Evolutionary conservation across 2,113 vertebrate genomes (phyloP), one percentile per base, ranked within the genome.

Genomic region (Rhombomys opimus): DNA sequence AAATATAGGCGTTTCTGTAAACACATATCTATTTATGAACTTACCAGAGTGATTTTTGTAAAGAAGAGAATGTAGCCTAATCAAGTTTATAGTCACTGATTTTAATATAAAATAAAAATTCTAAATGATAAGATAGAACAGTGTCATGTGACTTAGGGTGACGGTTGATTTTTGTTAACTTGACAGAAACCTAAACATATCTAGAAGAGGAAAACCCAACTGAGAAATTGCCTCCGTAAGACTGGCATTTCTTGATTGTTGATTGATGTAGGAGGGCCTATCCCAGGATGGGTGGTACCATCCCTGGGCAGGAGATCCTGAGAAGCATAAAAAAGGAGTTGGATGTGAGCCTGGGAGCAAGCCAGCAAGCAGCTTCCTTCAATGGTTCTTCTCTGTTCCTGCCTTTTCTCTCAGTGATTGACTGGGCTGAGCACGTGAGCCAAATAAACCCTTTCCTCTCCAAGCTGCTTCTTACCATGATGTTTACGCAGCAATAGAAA

Each of bases 31-130:
- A 73, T 77, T 52, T 35, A 77, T 81, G 73, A 82, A 77, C 87
- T 18, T 77, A 13, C 2, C 57, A 82, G 50, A 73, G 46, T 67
- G 11, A 88, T 13, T 32, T 68, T 4, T 84, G 61, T 67, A 52
- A 93, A 89, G 41, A 78, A 23, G 46, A 72, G 14, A 81, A 30
- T 20, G 23, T 75, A 73, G 30, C n/a, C 35, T 57, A 82, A 75
- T 17, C 75, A 35, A 72, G 23, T 87, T 81, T 65, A 38, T 32
- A 65, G 30, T 65, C 1, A 61, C 14, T 86, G 6, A 68, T 20
- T 65, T 70, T 90, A 77, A 18, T 90, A 46, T 63, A 54, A 70
- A 75, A 80, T 85, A 86, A 87, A 76, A 76, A 68, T 70, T 81
- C 22, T 63, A 68, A 92, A 75, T 32, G 27, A 52, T 67, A 57